phyloP scores from a whole-genome alignment of 1,140 invertebrate genomes.

The Luehdorfia chinensis region DNA sequence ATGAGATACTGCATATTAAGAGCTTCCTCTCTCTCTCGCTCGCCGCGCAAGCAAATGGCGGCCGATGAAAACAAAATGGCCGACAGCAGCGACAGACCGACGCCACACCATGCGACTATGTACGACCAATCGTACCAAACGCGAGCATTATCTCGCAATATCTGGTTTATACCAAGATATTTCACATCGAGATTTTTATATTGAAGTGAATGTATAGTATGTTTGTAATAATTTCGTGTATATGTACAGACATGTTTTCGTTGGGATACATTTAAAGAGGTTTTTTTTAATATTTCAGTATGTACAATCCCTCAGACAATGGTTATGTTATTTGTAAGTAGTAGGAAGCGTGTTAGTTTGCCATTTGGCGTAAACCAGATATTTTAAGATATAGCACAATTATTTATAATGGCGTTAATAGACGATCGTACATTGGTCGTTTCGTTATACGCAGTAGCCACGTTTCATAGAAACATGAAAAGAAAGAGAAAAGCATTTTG shows the following conservation, averaged over 20 bases:
- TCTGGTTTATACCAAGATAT: conserved; percentile 79
- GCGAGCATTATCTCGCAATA: conserved; percentile 90
- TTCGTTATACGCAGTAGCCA: conserved; percentile 60
- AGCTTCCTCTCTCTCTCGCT: conserved; percentile 94
- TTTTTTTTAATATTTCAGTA: conserved; percentile 29
- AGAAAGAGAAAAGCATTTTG: conserved; percentile 78
- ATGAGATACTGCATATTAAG: conserved; percentile 98
- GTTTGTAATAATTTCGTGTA: conserved; percentile 1
- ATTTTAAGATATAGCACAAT: conserved; percentile 64
- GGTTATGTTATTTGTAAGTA: conserved; percentile 43
- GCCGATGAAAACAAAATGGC: conserved; percentile 94
- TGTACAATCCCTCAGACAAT: conserved; percentile 48
- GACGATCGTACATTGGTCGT: conserved; percentile 52
- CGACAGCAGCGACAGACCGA: conserved; percentile 90
- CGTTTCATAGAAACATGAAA: conserved; percentile 78
- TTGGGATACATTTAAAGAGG: conserved; percentile 10
- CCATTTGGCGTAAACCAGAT: conserved; percentile 73
- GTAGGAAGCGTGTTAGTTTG: conserved; percentile 66
- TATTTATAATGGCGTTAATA: conserved; percentile 51
- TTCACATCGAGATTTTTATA: neutral
- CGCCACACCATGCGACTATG: conserved; percentile 96
- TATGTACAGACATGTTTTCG: conserved; percentile 13
- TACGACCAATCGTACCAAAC: conserved; percentile 97
- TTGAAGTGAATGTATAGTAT: conserved; percentile 1
- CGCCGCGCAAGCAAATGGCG: conserved; percentile 93